phyloP scores from a whole-genome alignment of 2,113 vertebrate genomes.

The Platysternon megacephalum region DNA sequence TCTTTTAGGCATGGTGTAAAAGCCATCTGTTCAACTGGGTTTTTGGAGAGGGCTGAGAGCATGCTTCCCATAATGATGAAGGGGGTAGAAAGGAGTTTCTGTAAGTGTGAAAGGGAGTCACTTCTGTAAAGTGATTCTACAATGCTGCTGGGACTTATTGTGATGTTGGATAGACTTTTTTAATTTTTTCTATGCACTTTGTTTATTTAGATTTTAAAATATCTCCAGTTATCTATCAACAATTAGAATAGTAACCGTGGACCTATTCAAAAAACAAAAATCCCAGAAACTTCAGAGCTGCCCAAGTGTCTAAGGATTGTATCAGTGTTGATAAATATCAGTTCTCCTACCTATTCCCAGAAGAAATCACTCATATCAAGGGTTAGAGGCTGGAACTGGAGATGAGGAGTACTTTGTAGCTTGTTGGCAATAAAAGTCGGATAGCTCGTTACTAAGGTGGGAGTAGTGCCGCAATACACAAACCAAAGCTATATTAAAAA shows the following conservation, averaged over 20 bases:
- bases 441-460: background rate
- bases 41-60: background rate
- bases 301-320: background rate
- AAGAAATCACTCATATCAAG: background rate
- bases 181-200: too few species aligned
- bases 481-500: background rate
- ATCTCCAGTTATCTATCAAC: background rate
- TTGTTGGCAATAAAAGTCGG: background rate
- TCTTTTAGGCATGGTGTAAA: background rate
- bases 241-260: background rate
- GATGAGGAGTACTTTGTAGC: background rate
- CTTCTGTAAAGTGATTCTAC: background rate
- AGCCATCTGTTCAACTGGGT: background rate
- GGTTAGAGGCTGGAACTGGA: background rate
- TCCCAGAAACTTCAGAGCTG: accelerated
- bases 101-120: background rate
- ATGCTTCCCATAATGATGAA: background rate
- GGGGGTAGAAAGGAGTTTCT: background rate
- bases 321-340: background rate
- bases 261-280: background rate
- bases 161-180: background rate
- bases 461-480: background rate
- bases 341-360: background rate
- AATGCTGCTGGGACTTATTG: background rate
- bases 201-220: background rate